Base-by-base conservation (phyloP, 2,888 invertebrate species). In the Colletes collaris region DNA sequence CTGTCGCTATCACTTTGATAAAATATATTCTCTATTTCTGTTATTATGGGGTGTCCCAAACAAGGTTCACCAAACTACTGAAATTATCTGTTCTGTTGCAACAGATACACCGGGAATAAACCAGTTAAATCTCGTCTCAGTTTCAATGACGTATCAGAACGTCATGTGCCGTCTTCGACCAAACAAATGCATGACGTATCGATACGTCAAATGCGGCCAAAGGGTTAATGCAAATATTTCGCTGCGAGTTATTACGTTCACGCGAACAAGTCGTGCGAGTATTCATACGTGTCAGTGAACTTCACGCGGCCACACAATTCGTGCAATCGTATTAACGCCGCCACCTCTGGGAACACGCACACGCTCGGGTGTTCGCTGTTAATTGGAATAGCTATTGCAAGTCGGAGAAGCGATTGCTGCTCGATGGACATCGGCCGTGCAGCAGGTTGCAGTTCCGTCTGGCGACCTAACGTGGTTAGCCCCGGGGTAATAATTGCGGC, bases 401-500 rank as follows among this genome's bases (percentile, higher is more conserved):
- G 55, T 78, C 82, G 71, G 60, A 16, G 58, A 8, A 16, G 49
- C 69, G 76, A 78, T 68, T 37, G 70, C 44, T 44, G 16, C 6
- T 50, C 50, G 77, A 55, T 49, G 52, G 69, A 55, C 60, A 10
- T 2, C 35, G 53, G 13, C 4, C 62, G 40, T 40, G 74, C 69
- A 64, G 81, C 84, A 78, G 82, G 78, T 78, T 70, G 63, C 56
- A 65, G 69, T 44, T 58, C 49, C 37, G 72, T 69, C 81, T 68
- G 49, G 55, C 69, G 78, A 81, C 68, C 82, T 87, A 84, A 84
- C 75, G 73, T 68, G 81, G 82, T 85, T 86, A 80, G 83, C 79
- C 75, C 70, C 60, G 59, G 52, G 81, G 77, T 76, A 84, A 86
- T 86, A 86, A 86, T 86, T 83, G 81, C 69, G 82, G 77, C 68